Evolutionary conservation across 2,797 vertebrate species (phyloP), one percentile per base, ranked within the genome.

Genomic region (Enoplosus armatus): DNA sequence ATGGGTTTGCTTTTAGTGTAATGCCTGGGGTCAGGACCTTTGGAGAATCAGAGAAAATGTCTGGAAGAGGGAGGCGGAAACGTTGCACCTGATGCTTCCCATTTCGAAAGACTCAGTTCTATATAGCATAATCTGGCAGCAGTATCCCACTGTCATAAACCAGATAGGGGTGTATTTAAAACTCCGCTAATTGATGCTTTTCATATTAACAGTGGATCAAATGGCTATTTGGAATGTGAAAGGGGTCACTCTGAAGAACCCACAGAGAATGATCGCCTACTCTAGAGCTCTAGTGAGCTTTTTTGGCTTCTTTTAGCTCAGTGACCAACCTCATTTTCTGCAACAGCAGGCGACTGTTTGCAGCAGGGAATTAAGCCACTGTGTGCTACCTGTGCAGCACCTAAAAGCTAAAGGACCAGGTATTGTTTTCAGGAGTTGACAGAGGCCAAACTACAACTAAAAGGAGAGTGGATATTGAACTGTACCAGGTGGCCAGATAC

Each of bases 1-100:
- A 96, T 39, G 90, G 81, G 20, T 95, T 95, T 94, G 94, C 95
- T 96, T 95, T 96, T 95, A 96, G 93, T 72, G 79, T 95, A 95
- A 96, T 96, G 92, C 87, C 86, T 81, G 45, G 24, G 84, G 85
- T 85, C 41, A 66, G 77, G 86, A 94, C 81, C 85, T 87, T 77
- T 81, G 62, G 27, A 71, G 89, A 91, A 90, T 93, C 82, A 77
- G 37, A 84, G 60, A 53, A 82, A 70, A 85, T 20, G 72, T 35
- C 69, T 59, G 41, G 68, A 27, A n/a, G 55, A 66, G 33, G n/a
- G 72, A 62, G 61, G 51, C 20, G 35, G 62, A 79, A 72, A 47
- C 64, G 60, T 45, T 69, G 22, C 70, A 67, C 58, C 45, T 48
- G 67, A 62, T 54, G 47, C 65, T 26, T 39, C 26, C 29, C 15